Percentiles rank a stretch among this genome's conserved stretches.
These are phyloP conservation scores for Chrysemys picta DNA, from an alignment of 2,113 vertebrate species.

Conservation along the genomic window DNA sequence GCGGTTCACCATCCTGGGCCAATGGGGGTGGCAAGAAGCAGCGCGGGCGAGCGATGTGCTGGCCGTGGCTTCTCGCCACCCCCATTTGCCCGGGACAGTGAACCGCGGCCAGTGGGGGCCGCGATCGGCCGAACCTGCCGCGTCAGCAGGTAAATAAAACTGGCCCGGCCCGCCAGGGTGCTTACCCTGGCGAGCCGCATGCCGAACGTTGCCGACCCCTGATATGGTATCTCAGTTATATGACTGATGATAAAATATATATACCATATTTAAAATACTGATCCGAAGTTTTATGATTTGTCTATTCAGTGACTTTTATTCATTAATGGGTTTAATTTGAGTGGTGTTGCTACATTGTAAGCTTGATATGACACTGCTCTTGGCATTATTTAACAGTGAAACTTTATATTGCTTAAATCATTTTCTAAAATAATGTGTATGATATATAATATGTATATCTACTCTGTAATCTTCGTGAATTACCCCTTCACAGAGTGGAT, in stretches of 20 bases:
- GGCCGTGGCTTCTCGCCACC: too few relatives aligned
- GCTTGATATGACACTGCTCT: neutral
- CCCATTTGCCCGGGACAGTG: too few relatives aligned
- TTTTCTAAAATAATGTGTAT: neutral
- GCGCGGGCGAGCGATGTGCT: too few relatives aligned
- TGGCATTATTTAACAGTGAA: neutral
- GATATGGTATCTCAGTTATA: neutral
- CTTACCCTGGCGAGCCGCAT: too few relatives aligned
- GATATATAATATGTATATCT: neutral
- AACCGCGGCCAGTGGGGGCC: too few relatives aligned
- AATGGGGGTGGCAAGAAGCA: too few relatives aligned
- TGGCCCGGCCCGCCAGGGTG: too few relatives aligned
- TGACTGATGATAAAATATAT: accelerated
- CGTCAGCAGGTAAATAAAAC: too few relatives aligned
- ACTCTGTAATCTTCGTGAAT: neutral
- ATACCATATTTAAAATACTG: accelerated
- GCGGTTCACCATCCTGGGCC: too few relatives aligned
- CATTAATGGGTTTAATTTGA: neutral
- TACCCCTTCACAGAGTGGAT: neutral
- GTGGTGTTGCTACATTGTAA: neutral
- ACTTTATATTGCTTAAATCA: neutral
- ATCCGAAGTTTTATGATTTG: neutral
- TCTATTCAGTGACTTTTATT: neutral
- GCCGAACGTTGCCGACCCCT: too few relatives aligned
- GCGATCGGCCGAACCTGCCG: too few relatives aligned